Conservation (phyloP, 2,113 vertebrate genomes). For the Phylloscopus trochiloides region DNA sequence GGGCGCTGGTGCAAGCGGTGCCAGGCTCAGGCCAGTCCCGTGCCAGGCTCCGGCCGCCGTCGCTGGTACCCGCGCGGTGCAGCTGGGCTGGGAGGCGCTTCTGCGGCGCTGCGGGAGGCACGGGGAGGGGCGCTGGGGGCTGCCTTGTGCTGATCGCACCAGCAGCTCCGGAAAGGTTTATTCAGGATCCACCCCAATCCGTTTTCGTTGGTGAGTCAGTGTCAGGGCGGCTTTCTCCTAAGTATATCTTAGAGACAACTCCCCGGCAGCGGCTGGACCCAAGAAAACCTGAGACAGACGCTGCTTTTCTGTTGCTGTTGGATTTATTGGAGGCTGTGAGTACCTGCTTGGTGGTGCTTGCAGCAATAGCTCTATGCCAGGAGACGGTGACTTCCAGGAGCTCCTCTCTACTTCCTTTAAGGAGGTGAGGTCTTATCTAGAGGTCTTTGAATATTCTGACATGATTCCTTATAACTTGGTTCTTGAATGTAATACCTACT, state of each 20-base stretch:
- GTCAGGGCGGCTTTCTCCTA: neutral
- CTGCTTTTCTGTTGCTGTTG: neutral
- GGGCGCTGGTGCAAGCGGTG: neutral
- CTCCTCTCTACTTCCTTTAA: neutral
- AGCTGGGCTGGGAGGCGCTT: constrained; percentile 12
- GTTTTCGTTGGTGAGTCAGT: neutral
- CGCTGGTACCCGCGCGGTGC: neutral
- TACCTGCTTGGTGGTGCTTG: neutral
- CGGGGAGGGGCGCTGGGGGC: neutral
- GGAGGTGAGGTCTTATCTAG: constrained; percentile 26
- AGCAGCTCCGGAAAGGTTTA: neutral
- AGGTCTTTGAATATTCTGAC: neutral
- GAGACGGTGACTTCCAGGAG: neutral
- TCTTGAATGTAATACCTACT: neutral
- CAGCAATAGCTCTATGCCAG: neutral
- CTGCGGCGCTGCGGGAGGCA: no score
- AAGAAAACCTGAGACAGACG: neutral
- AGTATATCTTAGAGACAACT: neutral
- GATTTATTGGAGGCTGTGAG: neutral
- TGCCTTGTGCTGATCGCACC: fast-evolving
- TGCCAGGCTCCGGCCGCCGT: neutral
- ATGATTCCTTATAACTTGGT: neutral
- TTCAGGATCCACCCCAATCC: neutral
- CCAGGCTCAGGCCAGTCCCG: neutral
- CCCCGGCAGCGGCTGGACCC: neutral